Evolutionary conservation across 2,113 vertebrate genomes (phyloP).

Genomic region (Ancistrus triradiatus): DNA sequence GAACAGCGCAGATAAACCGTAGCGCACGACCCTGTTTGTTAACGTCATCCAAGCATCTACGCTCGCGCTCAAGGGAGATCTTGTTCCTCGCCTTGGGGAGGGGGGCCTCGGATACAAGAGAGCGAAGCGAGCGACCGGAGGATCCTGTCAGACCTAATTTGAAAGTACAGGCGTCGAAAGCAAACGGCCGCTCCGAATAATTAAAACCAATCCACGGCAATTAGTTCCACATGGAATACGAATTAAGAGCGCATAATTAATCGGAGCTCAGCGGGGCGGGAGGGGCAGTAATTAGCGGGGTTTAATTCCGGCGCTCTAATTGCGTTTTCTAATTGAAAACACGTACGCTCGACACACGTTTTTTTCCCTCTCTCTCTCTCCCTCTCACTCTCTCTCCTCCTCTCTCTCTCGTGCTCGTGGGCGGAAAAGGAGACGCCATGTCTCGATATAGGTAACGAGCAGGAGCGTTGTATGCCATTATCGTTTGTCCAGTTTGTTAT

Average conservation of each 20-base stretch:
- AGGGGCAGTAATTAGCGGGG: slow-evolving; percentile 42
- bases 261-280: slow-evolving; percentile 25
- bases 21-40: no score
- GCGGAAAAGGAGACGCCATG: no score
- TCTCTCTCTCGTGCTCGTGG: no score
- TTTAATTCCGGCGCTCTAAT: slow-evolving; percentile 48
- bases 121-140: not conserved
- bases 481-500: no score
- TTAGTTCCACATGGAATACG: slow-evolving; percentile 52
- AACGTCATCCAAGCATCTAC: no score
- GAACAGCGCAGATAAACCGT: no score
- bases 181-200: slow-evolving; percentile 40
- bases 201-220: slow-evolving; percentile 51
- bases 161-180: slow-evolving; percentile 27
- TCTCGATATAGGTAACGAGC: no score
- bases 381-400: no score
- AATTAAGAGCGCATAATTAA: slow-evolving; percentile 53
- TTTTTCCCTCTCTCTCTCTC: not conserved
- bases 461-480: no score
- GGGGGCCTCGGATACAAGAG: not conserved
- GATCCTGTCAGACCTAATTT: slow-evolving; percentile 30
- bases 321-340: slow-evolving; percentile 50
- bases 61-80: no score
- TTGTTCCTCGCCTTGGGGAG: no score
- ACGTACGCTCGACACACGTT: slow-evolving; percentile 34